A percentile compares a stretch with the other conserved stretches of the same genome.
Evolutionary conservation across 2,888 invertebrate species (phyloP).

Genomic region (Osmoderma eremita): DNA sequence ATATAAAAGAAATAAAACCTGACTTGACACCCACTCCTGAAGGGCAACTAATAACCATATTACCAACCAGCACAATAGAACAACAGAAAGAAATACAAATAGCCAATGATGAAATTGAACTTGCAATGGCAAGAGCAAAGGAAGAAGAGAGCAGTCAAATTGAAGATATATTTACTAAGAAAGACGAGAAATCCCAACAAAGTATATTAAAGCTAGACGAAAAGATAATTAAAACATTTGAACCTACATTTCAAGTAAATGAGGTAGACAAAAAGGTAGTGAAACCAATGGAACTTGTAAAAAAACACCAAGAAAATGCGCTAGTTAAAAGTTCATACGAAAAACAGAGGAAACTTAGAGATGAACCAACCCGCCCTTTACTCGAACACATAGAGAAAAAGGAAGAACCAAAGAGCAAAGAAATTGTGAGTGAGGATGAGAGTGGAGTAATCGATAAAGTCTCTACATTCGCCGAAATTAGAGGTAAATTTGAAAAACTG

Average conservation of each 20-base stretch:
- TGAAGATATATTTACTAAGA: slow-evolving; percentile 4
- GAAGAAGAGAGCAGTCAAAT: slow-evolving; percentile 16
- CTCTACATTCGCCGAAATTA: slow-evolving; percentile 22
- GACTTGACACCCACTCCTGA: slow-evolving; percentile 67
- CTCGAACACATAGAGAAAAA: neutral
- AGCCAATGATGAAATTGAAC: slow-evolving; percentile 49
- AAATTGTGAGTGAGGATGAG: neutral
- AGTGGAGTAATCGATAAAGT: slow-evolving; percentile 6
- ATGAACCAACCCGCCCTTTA: neutral
- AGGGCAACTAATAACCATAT: slow-evolving; percentile 59
- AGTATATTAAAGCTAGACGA: slow-evolving; percentile 31
- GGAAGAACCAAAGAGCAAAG: neutral
- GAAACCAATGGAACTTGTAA: slow-evolving; percentile 14
- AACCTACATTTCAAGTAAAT: slow-evolving; percentile 40
- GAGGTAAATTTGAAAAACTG: slow-evolving; percentile 29
- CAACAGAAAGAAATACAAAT: slow-evolving; percentile 50
- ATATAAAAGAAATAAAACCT: slow-evolving; percentile 66
- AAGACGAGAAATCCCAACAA: slow-evolving; percentile 15
- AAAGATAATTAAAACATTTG: slow-evolving; percentile 42
- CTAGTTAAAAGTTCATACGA: neutral
- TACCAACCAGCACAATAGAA: slow-evolving; percentile 53
- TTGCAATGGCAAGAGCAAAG: neutral
- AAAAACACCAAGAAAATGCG: slow-evolving; percentile 9
- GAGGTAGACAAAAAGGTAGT: slow-evolving; percentile 31
- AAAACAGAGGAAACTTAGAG: neutral